phyloP scores from a whole-genome alignment of 30 jellyfish, hydroid and myxozoan genomes.

The Aurelia sp. region DNA sequence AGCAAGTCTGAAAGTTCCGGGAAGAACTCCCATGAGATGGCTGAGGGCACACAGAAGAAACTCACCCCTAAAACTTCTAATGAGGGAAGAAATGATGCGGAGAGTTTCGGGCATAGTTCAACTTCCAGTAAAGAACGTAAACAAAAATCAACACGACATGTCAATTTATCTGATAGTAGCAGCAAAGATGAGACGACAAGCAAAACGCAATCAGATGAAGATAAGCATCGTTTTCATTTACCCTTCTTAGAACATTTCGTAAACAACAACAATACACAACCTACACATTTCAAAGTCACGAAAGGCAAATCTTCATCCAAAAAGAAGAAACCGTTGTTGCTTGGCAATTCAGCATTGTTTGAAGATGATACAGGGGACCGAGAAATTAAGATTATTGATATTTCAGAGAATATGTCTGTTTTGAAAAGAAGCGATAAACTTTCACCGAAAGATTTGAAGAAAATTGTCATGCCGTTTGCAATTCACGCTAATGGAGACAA shows the following conservation, averaged over 20 bases:
- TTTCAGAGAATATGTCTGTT: constrained; percentile 47
- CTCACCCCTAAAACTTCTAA: not conserved
- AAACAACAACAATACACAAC: not conserved
- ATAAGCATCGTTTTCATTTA: constrained; percentile 22
- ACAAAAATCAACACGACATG: not conserved
- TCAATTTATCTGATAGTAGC: constrained; percentile 48
- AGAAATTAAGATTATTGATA: constrained; percentile 51
- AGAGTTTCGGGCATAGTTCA: not conserved
- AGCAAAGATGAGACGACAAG: constrained; percentile 47
- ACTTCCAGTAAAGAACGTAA: constrained; percentile 21
- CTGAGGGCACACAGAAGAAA: no score
- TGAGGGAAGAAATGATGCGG: not conserved
- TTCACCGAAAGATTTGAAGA: constrained; percentile 5
- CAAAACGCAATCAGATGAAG: constrained; percentile 51
- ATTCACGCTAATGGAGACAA: constrained; percentile 2
- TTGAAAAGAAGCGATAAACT: constrained; percentile 9
- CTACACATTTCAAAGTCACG: not conserved
- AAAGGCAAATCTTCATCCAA: constrained; percentile 7
- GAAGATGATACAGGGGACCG: not conserved
- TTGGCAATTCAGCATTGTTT: not conserved
- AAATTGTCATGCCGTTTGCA: not conserved
- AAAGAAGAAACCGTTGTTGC: constrained; percentile 27
- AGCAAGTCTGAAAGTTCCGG: no score
- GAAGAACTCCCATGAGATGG: no score
- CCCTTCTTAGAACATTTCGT: constrained; percentile 9